Evolutionary conservation across 2,113 vertebrate species (phyloP).

Genomic region (Elgaria multicarinata): DNA sequence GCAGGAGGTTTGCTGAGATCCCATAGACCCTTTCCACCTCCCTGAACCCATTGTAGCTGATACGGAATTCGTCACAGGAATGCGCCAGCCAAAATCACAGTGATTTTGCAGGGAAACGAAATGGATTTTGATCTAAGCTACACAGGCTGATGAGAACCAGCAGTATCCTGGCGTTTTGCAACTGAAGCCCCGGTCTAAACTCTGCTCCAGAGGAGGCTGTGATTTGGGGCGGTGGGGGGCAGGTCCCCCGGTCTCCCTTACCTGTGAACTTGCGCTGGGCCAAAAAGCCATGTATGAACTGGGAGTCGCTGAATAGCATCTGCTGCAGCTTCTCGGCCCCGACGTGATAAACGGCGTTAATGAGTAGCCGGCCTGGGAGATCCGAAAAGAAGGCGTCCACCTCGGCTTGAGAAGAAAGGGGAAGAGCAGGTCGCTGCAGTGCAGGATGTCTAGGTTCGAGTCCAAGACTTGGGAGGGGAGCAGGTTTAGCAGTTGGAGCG

Average conservation of each 20-base stretch:
- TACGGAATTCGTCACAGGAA: no score
- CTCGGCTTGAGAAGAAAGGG: constrained; percentile 73
- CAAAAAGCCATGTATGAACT: constrained; percentile 88
- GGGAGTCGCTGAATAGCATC: constrained; percentile 86
- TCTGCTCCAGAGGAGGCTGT: neutral
- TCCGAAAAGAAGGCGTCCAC: constrained; percentile 84
- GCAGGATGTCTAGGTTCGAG: neutral
- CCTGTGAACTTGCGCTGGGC: constrained; percentile 89
- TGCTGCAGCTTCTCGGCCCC: constrained; percentile 87
- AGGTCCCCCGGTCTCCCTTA: constrained; percentile 47
- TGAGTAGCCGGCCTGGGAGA: constrained; percentile 83
- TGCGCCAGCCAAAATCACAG: no score
- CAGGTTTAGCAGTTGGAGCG: neutral
- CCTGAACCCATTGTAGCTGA: no score
- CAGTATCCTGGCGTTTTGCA: neutral
- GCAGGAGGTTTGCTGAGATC: no score
- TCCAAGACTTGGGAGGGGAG: neutral
- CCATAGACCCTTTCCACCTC: no score
- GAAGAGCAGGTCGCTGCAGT: accelerated
- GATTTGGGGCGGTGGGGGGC: neutral
- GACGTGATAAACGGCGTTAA: constrained; percentile 83
- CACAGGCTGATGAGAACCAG: neutral
- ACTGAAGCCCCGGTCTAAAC: neutral
- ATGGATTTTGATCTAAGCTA: neutral
- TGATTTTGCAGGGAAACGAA: no score